phyloP scores from a whole-genome alignment of 64 coral and sea anemone species.

The Montipora efflorescens region DNA sequence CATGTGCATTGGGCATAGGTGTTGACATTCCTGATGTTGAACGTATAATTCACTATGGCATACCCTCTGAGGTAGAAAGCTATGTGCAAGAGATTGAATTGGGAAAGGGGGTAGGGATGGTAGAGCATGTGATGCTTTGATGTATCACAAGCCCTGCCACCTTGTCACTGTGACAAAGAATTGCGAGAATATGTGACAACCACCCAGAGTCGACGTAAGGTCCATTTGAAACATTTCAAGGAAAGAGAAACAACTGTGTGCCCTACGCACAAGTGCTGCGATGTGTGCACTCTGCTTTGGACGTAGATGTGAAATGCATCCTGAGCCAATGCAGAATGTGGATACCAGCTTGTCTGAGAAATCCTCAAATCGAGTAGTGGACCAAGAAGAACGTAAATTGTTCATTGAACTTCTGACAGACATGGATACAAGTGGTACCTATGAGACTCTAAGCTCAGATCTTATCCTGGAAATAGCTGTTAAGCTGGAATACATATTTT shows the following conservation, averaged over 20 bases:
- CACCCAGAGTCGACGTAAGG: background rate
- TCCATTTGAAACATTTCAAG: slow-evolving; percentile 25
- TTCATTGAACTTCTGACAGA: no score
- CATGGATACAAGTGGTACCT: no score
- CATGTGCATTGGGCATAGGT: slow-evolving; percentile 38
- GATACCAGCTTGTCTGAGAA: no score
- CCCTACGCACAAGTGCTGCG: slow-evolving; percentile 5
- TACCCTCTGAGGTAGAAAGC: background rate
- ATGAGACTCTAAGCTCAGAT: no score
- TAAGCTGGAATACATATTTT: no score
- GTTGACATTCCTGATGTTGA: slow-evolving; percentile 35
- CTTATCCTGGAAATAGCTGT: no score
- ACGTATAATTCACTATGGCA: slow-evolving; percentile 9
- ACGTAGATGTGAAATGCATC: no score
- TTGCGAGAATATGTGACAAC: slow-evolving; percentile 53
- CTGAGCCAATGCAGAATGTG: no score
- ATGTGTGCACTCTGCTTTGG: background rate
- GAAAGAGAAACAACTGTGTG: background rate
- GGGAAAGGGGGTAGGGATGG: slow-evolving; percentile 35
- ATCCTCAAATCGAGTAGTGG: no score
- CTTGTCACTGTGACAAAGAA: slow-evolving; percentile 42
- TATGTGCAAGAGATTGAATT: slow-evolving; percentile 29
- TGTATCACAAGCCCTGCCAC: slow-evolving; percentile 41
- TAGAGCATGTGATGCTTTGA: background rate
- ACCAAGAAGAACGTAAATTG: no score